Conservation (phyloP, 2,888 invertebrate species). For the Lamproptera curius region DNA sequence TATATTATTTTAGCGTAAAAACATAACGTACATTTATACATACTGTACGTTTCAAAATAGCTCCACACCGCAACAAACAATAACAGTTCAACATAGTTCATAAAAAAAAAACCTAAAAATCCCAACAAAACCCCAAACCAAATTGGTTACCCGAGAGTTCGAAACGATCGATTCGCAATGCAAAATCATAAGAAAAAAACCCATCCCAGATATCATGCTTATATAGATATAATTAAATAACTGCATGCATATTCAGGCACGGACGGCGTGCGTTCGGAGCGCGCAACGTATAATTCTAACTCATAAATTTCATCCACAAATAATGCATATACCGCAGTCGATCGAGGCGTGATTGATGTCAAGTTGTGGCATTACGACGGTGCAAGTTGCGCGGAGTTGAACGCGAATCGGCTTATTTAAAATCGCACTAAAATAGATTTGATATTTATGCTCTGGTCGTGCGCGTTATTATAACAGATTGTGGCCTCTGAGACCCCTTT, state of each 20-base stretch:
- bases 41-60: no score
- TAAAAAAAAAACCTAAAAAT: no score
- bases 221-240: slow-evolving; percentile 10
- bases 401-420: slow-evolving; percentile 12
- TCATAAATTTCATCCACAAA: slow-evolving; percentile 54
- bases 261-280: slow-evolving; percentile 30
- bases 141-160: no score
- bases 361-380: slow-evolving; percentile 28
- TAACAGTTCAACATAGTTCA: no score
- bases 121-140: no score
- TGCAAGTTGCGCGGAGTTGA: slow-evolving; percentile 6
- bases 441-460: slow-evolving; percentile 12
- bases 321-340: slow-evolving; percentile 48
- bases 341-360: slow-evolving; percentile 46
- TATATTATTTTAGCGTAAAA: no score
- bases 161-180: no score
- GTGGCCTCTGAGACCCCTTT: neutral
- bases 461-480: slow-evolving; percentile 8
- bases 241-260: slow-evolving; percentile 18
- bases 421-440: slow-evolving; percentile 11
- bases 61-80: no score
- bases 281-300: slow-evolving; percentile 47
- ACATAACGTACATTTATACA: no score
- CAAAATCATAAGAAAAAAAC: neutral
- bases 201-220: no score